These are phyloP conservation scores for Porites evermanni DNA, from an alignment of 92 coral and sea anemone species.

Conservation along the genomic window DNA sequence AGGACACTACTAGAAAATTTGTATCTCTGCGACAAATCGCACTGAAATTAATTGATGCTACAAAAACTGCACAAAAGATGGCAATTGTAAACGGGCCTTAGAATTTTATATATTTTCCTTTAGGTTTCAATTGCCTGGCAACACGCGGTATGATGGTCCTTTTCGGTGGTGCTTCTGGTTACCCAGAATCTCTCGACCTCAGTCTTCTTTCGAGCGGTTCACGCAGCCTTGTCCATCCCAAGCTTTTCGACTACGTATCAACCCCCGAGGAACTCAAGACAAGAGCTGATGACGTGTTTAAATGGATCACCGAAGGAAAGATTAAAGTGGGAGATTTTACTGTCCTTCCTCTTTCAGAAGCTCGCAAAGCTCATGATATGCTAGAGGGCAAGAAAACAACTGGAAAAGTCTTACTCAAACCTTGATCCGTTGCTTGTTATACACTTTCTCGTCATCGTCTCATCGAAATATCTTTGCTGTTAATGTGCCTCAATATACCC, in stretches of 20 bases:
- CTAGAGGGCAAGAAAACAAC: conserved; percentile 49
- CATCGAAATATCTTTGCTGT: too few relatives aligned
- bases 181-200: conserved; percentile 48
- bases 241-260: conserved; percentile 35
- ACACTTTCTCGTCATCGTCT: too few relatives aligned
- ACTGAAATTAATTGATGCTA: too few relatives aligned
- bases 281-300: conserved; percentile 35
- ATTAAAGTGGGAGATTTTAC: conserved; percentile 49
- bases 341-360: conserved; percentile 43
- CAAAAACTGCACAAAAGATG: too few relatives aligned
- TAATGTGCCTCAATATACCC: too few relatives aligned
- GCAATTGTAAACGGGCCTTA: too few relatives aligned
- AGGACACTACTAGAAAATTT: too few relatives aligned
- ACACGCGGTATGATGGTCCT: conserved; percentile 58
- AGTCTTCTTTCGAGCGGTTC: conserved; percentile 25
- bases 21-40: too few relatives aligned
- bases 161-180: conserved; percentile 65
- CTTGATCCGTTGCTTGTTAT: conserved; percentile 13
- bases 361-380: conserved; percentile 48
- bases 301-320: conserved; percentile 48
- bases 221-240: conserved; percentile 17
- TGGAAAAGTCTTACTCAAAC: conserved; percentile 50
- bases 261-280: conserved; percentile 25
- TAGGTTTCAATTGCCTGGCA: conserved; percentile 59
- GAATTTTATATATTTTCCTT: not conserved